Percentiles rank a stretch among this genome's conserved stretches.
Evolutionary conservation across 1,140 invertebrate species (phyloP).

Genomic region (Eciton burchellii): DNA sequence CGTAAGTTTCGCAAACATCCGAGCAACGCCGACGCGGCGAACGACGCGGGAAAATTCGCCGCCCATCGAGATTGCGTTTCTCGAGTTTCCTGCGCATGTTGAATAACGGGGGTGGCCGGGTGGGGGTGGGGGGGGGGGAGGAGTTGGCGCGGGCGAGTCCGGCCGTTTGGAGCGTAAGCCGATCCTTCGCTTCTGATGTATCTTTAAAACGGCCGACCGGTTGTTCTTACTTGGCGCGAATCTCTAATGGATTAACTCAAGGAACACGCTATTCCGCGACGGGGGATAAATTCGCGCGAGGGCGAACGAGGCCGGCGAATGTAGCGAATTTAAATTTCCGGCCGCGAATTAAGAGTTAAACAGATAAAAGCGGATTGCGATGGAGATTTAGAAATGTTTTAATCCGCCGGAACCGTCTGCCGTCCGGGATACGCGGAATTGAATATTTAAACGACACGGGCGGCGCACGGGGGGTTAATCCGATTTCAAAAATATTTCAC

Average conservation of each 20-base stretch:
- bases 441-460: conserved; percentile 57
- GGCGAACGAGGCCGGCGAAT: neutral
- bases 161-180: no score
- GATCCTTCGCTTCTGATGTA: neutral
- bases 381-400: conserved; percentile 63
- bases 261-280: conserved; percentile 33
- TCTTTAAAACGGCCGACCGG: neutral
- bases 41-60: conserved; percentile 5
- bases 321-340: conserved; percentile 51
- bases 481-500: conserved; percentile 61
- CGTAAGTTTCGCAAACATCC: conserved; percentile 42
- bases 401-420: conserved; percentile 54
- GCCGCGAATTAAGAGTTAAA: conserved; percentile 61
- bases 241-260: conserved; percentile 55
- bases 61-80: neutral
- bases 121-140: no score
- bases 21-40: conserved; percentile 4
- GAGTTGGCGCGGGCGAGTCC: no score
- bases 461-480: conserved; percentile 40
- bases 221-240: neutral
- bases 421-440: conserved; percentile 46
- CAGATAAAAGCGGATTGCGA: conserved; percentile 62
- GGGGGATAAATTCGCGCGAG: conserved; percentile 32
- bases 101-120: neutral
- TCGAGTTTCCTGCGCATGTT: neutral